These are phyloP conservation scores for Leptinotarsa haldemani DNA, from an alignment of 2,888 invertebrate genomes.

Conservation along the genomic window DNA sequence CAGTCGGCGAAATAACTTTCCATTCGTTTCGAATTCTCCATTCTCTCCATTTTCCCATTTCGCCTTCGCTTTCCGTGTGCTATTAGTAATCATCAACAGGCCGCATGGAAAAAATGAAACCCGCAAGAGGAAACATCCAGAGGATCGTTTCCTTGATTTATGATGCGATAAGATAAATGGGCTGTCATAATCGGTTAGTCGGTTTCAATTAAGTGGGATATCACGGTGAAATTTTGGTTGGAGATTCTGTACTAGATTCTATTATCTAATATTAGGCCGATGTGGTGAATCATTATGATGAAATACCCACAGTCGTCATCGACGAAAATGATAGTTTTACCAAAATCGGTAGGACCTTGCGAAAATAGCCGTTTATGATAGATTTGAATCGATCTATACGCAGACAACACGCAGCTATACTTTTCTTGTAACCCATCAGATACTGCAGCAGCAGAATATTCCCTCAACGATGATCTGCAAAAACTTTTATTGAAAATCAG, in stretches of 20 bases:
- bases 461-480: no score
- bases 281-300: background rate
- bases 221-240: background rate
- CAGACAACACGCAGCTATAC: no score
- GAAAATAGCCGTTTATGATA: no score
- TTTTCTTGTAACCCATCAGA: no score
- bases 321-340: no score
- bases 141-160: slow-evolving; percentile 20
- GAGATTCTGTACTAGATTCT: background rate
- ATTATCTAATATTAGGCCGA: background rate
- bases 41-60: background rate
- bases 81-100: slow-evolving; percentile 18
- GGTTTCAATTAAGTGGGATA: slow-evolving; percentile 14
- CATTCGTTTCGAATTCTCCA: background rate
- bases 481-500: no score
- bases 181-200: slow-evolving; percentile 16
- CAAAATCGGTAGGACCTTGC: no score
- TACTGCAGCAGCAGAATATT: no score
- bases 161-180: slow-evolving; percentile 10
- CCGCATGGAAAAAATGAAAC: slow-evolving; percentile 16
- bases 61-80: slow-evolving; percentile 10
- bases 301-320: no score
- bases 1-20: background rate
- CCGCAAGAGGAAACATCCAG: slow-evolving; percentile 8
- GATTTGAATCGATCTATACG: no score